These are phyloP conservation scores for Sarcophaga carnaria DNA, from an alignment of 2,888 invertebrate genomes.

Conservation along the genomic window DNA sequence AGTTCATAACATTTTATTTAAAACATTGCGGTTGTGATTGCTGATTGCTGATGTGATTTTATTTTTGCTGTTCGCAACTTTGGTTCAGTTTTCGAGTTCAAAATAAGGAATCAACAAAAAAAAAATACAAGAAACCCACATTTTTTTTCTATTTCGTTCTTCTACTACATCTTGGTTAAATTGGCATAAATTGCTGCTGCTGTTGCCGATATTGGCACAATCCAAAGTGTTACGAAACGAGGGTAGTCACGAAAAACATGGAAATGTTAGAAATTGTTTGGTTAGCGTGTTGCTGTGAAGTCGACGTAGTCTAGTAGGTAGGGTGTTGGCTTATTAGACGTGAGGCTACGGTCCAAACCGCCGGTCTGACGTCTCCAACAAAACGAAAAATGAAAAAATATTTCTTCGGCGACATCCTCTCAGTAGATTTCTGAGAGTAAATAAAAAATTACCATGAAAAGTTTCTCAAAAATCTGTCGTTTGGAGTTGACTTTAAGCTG, in stretches of 20 bases:
- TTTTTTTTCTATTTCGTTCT: constrained; percentile 42
- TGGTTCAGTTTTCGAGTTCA: constrained; percentile 8
- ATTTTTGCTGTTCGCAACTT: background rate
- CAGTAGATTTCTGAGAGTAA: too few species aligned
- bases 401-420: too few species aligned
- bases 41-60: constrained; percentile 38
- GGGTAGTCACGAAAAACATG: background rate
- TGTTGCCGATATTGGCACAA: constrained; percentile 29
- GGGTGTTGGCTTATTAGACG: too few species aligned
- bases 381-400: too few species aligned
- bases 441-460: too few species aligned
- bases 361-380: too few species aligned
- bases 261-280: too few species aligned
- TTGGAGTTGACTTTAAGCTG: too few species aligned
- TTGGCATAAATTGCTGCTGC: background rate
- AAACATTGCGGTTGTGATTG: constrained; percentile 29
- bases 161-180: constrained; percentile 15
- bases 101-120: constrained; percentile 31
- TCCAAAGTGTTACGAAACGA: constrained; percentile 23
- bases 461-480: too few species aligned
- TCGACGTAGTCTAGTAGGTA: too few species aligned
- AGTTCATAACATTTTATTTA: constrained; percentile 69
- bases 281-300: too few species aligned
- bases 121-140: constrained; percentile 54
- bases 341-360: too few species aligned